Evolutionary conservation across 2,888 invertebrate genomes (phyloP), one percentile per base, ranked within the genome.

Genomic region (Idaea aversata): DNA sequence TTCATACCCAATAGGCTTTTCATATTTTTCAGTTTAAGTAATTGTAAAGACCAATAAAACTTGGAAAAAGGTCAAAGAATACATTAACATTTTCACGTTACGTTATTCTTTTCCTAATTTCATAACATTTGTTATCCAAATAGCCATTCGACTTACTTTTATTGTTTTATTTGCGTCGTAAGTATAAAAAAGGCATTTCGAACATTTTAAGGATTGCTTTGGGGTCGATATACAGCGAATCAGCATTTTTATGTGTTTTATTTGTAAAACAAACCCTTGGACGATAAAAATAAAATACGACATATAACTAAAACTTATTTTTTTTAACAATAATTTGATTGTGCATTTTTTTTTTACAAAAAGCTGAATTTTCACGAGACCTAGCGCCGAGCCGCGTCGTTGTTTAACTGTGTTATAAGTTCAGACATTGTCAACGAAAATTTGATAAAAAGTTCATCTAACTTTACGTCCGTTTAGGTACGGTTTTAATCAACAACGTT

Each of bases 401-500:
- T 10, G 13, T 10, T 13, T 47, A 47, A 47, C 47, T 47, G 3
- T 13, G 47, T 47, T 47, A 47, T 47, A 47, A 47, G 47, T 25
- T 25, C 25, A 25, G 25, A 25, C 25, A 2, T 25, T 25, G 25
- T 47, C 47, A 13, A 10, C 10, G 47, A 65, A 61, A 62, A 25
- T 60, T 38, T 35, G 13, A 59, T 57, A 60, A 16, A 57, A 13
- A 16, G 34, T n/a, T 13, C 47, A 47, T 47, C 47, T 47, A 47
- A 47, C 47, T 47, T 47, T 10, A 47, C 47, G 47, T 47, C 47
- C 47, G 47, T 47, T 47, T 47, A 47, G 47, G 13, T 47, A 47
- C 47, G 47, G 47, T 47, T 47, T 61, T 61, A 61, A 15, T 38
- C 36, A 13, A 61, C 38, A 36, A 36, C 38, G 35, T 38, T 61